Evolutionary conservation across 2,797 vertebrate genomes (phyloP).

Genomic region (Myioborus miniatus): DNA sequence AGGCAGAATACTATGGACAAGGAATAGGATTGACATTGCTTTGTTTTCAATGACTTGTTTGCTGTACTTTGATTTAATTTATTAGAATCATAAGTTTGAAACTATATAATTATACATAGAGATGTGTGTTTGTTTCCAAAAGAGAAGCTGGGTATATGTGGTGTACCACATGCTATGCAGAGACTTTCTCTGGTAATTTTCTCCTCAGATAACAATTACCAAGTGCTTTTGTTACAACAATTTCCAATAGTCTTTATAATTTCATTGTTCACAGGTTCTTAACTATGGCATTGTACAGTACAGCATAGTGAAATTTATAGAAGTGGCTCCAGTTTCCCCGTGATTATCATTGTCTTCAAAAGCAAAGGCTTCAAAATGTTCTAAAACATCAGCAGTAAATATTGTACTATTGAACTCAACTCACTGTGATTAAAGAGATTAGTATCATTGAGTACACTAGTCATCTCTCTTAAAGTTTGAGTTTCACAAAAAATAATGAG

Average conservation of each 20-base stretch:
- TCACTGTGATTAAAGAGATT: slow-evolving; percentile 66
- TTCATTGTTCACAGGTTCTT: slow-evolving; percentile 41
- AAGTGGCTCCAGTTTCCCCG: slow-evolving; percentile 3
- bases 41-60: background rate
- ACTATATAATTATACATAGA: background rate
- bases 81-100: background rate
- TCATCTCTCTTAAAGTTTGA: slow-evolving; percentile 35
- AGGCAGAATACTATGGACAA: background rate
- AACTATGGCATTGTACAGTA: slow-evolving; percentile 11
- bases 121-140: background rate
- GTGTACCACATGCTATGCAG: fast-evolving
- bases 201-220: slow-evolving; percentile 10
- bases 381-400: slow-evolving; percentile 60
- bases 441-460: slow-evolving; percentile 37
- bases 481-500: slow-evolving; percentile 61
- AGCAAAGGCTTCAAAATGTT: slow-evolving; percentile 64
- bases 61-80: background rate
- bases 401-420: slow-evolving; percentile 44
- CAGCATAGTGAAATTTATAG: slow-evolving; percentile 23
- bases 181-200: background rate
- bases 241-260: slow-evolving; percentile 25
- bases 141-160: background rate
- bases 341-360: slow-evolving; percentile 55
- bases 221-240: background rate
- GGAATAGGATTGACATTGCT: background rate